Percentiles rank a stretch among this genome's conserved stretches.
Conservation (phyloP, 37 sponge, comb jelly and placozoan species). For the Cliona cf. orientalis region DNA sequence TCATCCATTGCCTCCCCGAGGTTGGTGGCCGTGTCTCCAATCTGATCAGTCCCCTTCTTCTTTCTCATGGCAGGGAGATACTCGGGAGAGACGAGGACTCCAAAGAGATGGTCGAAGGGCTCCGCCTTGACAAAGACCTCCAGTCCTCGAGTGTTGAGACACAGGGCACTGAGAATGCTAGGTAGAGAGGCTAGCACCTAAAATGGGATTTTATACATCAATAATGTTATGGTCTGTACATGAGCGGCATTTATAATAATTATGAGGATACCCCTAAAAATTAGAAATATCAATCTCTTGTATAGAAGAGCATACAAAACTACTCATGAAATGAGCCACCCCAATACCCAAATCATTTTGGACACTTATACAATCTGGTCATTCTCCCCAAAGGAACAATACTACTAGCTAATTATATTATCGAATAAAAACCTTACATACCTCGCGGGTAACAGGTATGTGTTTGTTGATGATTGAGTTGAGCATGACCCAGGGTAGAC, state of each 20-base stretch:
- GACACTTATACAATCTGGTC: too few species aligned
- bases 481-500: conserved; percentile 88
- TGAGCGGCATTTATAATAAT: too few species aligned
- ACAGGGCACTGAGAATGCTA: conserved; percentile 93
- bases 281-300: too few species aligned
- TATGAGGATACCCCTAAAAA: too few species aligned
- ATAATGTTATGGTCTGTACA: too few species aligned
- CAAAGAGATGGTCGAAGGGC: conserved; percentile 94
- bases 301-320: too few species aligned
- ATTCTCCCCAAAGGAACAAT: too few species aligned
- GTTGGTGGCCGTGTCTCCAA: conserved; percentile 84
- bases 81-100: conserved; percentile 85
- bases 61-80: conserved; percentile 95
- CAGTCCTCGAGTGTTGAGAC: conserved; percentile 91
- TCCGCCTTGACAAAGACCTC: conserved; percentile 79
- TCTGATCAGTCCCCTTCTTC: conserved; percentile 76
- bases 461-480: conserved; percentile 91
- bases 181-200: conserved; percentile 92
- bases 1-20: conserved; percentile 97
- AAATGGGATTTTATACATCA: too few species aligned
- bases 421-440: too few species aligned
- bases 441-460: conserved; percentile 93
- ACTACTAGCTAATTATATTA: too few species aligned
- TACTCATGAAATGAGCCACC: too few species aligned
- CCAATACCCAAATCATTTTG: too few species aligned